Conservation (phyloP, 2,113 vertebrate genomes). For the Fregetta grallaria region DNA sequence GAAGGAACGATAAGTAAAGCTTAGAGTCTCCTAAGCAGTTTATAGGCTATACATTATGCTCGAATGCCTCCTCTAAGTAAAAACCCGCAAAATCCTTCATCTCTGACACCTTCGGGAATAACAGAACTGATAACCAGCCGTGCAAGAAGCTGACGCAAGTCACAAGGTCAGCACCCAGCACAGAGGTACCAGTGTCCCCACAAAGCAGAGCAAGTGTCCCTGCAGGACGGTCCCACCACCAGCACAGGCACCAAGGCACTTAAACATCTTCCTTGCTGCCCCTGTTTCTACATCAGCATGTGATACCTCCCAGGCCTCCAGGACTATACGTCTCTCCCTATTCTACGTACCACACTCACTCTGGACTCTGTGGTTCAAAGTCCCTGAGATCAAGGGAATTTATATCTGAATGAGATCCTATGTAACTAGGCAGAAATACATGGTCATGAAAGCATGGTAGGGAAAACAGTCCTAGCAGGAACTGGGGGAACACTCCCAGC, state of each 20-base stretch:
- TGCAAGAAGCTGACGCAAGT: neutral
- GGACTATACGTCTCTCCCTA: rapidly evolving
- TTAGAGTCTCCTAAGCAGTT: constrained; percentile 50
- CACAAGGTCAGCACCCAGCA: neutral
- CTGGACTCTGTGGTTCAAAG: neutral
- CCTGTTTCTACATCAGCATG: neutral
- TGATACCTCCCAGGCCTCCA: neutral
- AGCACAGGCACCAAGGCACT: rapidly evolving
- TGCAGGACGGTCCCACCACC: neutral
- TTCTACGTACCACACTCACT: neutral
- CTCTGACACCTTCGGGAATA: neutral
- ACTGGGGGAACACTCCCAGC: neutral
- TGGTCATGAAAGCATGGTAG: neutral
- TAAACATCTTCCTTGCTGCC: rapidly evolving
- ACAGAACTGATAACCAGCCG: neutral
- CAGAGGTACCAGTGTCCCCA: neutral
- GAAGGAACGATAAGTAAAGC: constrained; percentile 16
- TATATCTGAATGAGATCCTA: neutral
- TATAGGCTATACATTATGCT: neutral
- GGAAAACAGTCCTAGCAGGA: neutral
- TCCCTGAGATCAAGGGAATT: neutral
- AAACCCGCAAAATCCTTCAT: neutral
- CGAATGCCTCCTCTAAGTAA: neutral
- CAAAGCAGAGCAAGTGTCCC: neutral
- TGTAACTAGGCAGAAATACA: neutral